Evolutionary conservation across 2,113 vertebrate genomes (phyloP), one percentile per base, ranked within the genome.

Genomic region (Benitochromis conjunctus): DNA sequence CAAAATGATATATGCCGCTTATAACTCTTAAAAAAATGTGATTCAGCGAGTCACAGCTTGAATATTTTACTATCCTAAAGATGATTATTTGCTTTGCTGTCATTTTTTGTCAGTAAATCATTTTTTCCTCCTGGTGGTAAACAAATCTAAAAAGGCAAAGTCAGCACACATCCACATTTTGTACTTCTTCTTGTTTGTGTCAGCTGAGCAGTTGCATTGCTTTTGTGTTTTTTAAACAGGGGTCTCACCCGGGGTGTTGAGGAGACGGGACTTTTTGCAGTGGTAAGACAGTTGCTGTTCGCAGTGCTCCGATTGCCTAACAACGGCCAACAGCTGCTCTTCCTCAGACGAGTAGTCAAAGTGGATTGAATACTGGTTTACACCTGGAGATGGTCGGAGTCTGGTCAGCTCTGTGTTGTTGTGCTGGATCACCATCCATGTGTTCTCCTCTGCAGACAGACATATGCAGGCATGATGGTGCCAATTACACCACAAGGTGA

Each of bases 241-340:
- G 41, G 19, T n/a, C 14, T 83, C 36, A 88, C 98, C 97, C 89
- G 95, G 92, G 69, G 96, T 97, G 89, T 97, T 97, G 87, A 96
- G 94, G 85, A 99, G 96, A 71, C 97, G 96, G 7, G 98, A 99
- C 92, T 96, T 98, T 96, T 96, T 98, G 96, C 98, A 99, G 91
- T 96, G 96, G 95, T 98, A 99, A 91, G 96, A 92, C 79, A 99
- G 90, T 71, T 98, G 97, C 94, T 99, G 98, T 26, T 98, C 95
- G 36, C 98, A 99, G 94, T 97, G 95, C 54, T 98, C 97, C 12
- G 98, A 97, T 5, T 95, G 96, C 93, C 94, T 93, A 92, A 98
- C 97, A 53, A 96, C 94, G 74, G 97, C 96, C 89, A 91, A 91
- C 21, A 99, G 97, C 88, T 99, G 98, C 62, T 97, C 96, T 81